Evolutionary conservation across 2,888 invertebrate species (phyloP).

Genomic region (Spatulosminthurus flaviceps): DNA sequence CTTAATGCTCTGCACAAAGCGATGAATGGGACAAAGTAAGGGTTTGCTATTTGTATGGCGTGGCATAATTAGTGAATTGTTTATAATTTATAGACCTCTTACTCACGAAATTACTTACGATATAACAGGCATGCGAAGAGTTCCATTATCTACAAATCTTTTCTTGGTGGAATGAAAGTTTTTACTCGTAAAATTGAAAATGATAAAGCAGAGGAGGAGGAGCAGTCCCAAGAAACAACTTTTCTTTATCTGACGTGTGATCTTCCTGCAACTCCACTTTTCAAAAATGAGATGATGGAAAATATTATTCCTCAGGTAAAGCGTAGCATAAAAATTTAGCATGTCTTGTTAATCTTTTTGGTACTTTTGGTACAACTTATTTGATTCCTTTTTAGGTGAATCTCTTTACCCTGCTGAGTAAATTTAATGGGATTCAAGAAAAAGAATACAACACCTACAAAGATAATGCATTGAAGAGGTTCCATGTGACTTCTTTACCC

Average conservation of each 20-base stretch:
- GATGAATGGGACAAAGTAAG: conserved; percentile 84
- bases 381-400: conserved; percentile 76
- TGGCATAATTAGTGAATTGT: conserved; percentile 19
- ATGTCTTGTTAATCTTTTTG: no score
- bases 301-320: conserved; percentile 97
- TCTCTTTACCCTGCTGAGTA: conserved; percentile 89
- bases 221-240: conserved; percentile 87
- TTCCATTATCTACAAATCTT: conserved; percentile 93
- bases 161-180: conserved; percentile 90
- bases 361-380: no score
- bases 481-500: conserved; percentile 92
- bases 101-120: no score
- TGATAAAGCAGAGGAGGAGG: conserved; percentile 89
- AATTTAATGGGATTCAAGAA: conserved; percentile 94
- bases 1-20: conserved; percentile 94
- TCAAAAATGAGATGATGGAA: conserved; percentile 96
- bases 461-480: conserved; percentile 96
- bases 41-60: no score
- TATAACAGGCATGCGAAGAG: conserved; percentile 74
- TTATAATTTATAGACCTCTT: no score
- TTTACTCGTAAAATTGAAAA: conserved; percentile 92
- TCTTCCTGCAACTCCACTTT: conserved; percentile 94
- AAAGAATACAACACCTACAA: conserved; percentile 99
- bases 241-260: conserved; percentile 98
- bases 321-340: background rate